A percentile compares a stretch with the other conserved stretches of the same genome.
phyloP scores from a whole-genome alignment of 2,113 vertebrate species.

The Hippocampus abdominalis region DNA sequence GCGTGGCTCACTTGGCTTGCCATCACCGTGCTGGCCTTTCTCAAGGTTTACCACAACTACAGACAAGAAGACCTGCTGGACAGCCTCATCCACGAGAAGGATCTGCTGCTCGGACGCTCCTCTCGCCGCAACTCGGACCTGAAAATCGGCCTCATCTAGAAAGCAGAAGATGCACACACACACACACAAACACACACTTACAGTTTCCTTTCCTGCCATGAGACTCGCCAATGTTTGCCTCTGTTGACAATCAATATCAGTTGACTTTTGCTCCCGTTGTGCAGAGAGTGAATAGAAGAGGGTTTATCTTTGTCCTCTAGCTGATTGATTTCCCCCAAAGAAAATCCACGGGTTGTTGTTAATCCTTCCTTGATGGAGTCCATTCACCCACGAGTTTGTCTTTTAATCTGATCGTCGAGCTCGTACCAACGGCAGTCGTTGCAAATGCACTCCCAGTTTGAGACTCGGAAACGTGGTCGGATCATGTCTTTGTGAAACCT shows the following conservation, averaged over 20 bases:
- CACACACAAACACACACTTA: conserved; percentile 1
- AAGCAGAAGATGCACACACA: conserved; percentile 16
- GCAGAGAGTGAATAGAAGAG: conserved; percentile 12
- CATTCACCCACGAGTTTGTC: conserved; percentile 15
- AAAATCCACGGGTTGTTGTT: conserved; percentile 7
- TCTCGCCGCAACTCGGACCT: conserved; percentile 73
- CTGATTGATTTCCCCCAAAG: conserved; percentile 20
- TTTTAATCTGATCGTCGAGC: conserved; percentile 9
- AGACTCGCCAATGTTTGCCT: conserved; percentile 46
- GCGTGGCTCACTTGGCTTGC: conserved; percentile 93
- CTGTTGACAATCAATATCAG: conserved; percentile 56
- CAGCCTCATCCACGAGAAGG: conserved; percentile 93
- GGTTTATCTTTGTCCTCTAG: conserved; percentile 33
- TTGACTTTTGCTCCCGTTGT: conserved; percentile 36
- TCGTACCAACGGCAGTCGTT: conserved; percentile 26
- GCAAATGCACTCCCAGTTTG: conserved; percentile 5
- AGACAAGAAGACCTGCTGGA: conserved; percentile 93
- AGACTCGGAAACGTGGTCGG: conserved; percentile 21
- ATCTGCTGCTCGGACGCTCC: conserved; percentile 85
- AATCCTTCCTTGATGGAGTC: conserved; percentile 16
- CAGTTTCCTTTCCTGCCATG: conserved; percentile 34
- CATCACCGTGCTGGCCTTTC: conserved; percentile 87
- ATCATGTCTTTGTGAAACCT: conserved; percentile 43
- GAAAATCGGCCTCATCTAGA: conserved; percentile 86
- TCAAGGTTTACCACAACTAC: conserved; percentile 94